phyloP scores from a whole-genome alignment of 2,113 vertebrate genomes.

The Gorilla gorilla region DNA sequence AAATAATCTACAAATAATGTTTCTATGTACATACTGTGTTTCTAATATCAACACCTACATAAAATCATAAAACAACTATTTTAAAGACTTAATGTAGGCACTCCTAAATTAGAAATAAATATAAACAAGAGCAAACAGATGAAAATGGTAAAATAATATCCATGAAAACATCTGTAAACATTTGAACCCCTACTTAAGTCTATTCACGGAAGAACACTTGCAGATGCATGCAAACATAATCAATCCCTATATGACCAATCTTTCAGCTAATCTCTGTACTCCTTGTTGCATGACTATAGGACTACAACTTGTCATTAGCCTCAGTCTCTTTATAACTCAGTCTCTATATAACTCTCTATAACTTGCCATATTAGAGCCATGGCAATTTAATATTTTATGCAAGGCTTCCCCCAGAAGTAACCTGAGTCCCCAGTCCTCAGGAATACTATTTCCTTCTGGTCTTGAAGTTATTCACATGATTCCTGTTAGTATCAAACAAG shows the following conservation, averaged over 20 bases:
- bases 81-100: background rate
- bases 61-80: background rate
- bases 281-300: constrained; percentile 68
- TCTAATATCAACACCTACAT: background rate
- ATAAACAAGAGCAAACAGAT: background rate
- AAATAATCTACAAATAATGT: background rate
- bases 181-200: background rate
- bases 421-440: background rate
- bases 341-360: too few relatives aligned
- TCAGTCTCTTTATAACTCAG: constrained; percentile 68
- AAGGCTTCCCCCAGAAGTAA: background rate
- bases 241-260: background rate
- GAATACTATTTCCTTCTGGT: constrained; percentile 9
- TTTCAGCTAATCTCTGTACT: constrained; percentile 55
- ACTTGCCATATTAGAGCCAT: background rate
- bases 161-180: constrained; percentile 16
- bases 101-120: background rate
- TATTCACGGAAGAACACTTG: background rate
- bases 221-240: constrained; percentile 41
- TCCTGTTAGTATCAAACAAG: constrained; percentile 47
- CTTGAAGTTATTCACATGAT: background rate
- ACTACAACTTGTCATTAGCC: constrained; percentile 54
- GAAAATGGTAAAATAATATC: constrained; percentile 34
- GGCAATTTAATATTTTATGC: constrained; percentile 65
- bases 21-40: background rate